Percentiles rank a stretch among this genome's conserved stretches.
Conservation (phyloP, 2,888 invertebrate species). For the Volucella bombylans region DNA sequence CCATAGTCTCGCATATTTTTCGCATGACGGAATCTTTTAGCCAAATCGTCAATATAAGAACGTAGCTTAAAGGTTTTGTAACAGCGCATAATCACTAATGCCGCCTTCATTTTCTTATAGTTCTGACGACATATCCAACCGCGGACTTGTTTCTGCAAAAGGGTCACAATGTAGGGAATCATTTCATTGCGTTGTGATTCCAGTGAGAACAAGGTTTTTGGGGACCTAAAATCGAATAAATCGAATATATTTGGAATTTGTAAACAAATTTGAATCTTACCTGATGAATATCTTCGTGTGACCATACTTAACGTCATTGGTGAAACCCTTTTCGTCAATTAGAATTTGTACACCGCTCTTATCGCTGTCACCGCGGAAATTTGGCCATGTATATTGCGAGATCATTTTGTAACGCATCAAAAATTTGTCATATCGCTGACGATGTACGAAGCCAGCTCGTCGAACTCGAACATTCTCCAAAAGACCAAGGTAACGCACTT, state of each 20-base stretch:
- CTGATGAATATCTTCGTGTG: constrained; percentile 98
- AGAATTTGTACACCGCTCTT: constrained; percentile 93
- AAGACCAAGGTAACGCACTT: constrained; percentile 90
- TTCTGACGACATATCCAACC: constrained; percentile 90
- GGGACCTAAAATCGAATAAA: constrained; percentile 84
- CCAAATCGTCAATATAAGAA: constrained; percentile 87
- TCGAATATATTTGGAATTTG: neutral
- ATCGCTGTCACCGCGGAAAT: constrained; percentile 90
- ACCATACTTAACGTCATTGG: constrained; percentile 95
- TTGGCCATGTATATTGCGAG: constrained; percentile 97
- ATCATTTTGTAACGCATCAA: constrained; percentile 98
- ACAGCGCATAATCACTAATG: constrained; percentile 89
- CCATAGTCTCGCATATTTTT: constrained; percentile 89
- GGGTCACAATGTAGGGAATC: constrained; percentile 94
- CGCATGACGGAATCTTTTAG: constrained; percentile 86
- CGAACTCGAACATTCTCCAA: constrained; percentile 97
- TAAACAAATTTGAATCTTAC: constrained; percentile 78
- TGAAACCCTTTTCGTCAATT: constrained; percentile 89
- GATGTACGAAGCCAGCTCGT: constrained; percentile 97
- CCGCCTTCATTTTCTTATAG: constrained; percentile 93
- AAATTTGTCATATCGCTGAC: constrained; percentile 96
- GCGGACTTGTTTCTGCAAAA: constrained; percentile 97
- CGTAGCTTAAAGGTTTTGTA: constrained; percentile 90
- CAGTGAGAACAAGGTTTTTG: constrained; percentile 93
- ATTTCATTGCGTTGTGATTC: constrained; percentile 93